Conservation (phyloP, 1,140 invertebrate species). For the Cheumatopsyche charites region DNA sequence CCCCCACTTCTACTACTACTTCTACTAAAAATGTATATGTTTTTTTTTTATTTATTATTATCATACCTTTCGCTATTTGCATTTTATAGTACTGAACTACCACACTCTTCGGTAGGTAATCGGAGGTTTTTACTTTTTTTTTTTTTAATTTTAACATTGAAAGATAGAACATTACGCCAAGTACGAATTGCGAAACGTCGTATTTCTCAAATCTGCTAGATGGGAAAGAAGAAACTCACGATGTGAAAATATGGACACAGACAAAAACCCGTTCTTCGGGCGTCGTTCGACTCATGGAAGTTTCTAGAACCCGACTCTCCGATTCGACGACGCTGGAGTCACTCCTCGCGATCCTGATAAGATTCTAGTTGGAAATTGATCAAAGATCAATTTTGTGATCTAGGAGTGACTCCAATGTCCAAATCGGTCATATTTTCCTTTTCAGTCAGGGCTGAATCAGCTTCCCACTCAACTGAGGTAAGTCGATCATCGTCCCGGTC, state of each 20-base stretch:
- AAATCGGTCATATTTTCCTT: too few species aligned
- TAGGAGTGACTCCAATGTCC: too few species aligned
- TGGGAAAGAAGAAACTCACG: not conserved
- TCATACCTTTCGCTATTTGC: too few species aligned
- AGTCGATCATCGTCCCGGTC: not conserved
- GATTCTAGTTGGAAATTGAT: too few species aligned
- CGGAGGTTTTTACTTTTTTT: not conserved
- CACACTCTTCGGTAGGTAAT: slow-evolving; percentile 17
- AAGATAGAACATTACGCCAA: not conserved
- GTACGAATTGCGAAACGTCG: slow-evolving; percentile 1
- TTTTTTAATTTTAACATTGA: slow-evolving; percentile 1
- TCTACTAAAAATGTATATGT: too few species aligned
- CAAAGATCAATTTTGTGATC: too few species aligned
- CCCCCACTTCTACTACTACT: too few species aligned
- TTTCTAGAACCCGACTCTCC: slow-evolving; percentile 6
- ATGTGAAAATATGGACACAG: not conserved
- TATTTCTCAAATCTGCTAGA: slow-evolving; percentile 13
- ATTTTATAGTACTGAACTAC: not conserved
- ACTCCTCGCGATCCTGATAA: not conserved
- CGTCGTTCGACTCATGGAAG: slow-evolving; percentile 9
- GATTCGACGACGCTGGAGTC: not conserved
- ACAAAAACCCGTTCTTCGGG: slow-evolving; percentile 7
- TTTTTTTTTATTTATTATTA: too few species aligned
- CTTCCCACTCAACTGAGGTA: not conserved
- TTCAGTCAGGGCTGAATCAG: too few species aligned